Conservation (phyloP, 2,797 vertebrate species). For the Eospalax fontanierii region DNA sequence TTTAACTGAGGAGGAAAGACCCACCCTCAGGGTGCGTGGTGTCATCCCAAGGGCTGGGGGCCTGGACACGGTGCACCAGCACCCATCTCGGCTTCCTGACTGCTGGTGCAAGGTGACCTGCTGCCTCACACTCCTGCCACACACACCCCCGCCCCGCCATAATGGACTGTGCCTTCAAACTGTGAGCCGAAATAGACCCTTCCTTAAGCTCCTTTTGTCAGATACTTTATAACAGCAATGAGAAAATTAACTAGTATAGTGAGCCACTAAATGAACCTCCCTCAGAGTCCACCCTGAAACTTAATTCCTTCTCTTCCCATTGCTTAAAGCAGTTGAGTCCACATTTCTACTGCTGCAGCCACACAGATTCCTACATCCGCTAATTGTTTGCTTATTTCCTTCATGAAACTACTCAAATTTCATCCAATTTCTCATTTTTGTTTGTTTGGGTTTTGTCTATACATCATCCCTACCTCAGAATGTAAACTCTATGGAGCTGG, state of each 20-base stretch:
- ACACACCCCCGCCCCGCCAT: too few species aligned
- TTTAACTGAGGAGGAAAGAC: too few species aligned
- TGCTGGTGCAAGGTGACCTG: too few species aligned
- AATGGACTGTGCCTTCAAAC: too few species aligned
- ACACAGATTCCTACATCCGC: not conserved
- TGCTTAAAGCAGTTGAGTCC: not conserved
- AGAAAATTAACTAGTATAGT: not conserved
- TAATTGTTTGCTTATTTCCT: not conserved
- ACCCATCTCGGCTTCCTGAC: too few species aligned
- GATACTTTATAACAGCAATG: too few species aligned
- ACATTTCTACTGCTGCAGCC: not conserved
- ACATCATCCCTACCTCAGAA: not conserved
- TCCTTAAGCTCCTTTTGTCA: too few species aligned
- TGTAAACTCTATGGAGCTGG: not conserved
- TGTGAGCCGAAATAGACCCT: too few species aligned
- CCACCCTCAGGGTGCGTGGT: too few species aligned
- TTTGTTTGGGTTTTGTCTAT: slow-evolving; percentile 5
- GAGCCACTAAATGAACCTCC: not conserved
- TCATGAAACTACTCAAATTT: not conserved
- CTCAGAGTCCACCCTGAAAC: not conserved
- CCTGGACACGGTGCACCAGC: too few species aligned
- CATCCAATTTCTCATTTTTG: not conserved
- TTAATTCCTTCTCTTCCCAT: not conserved
- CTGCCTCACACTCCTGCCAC: too few species aligned
- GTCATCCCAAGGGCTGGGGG: too few species aligned